A percentile compares a stretch with the other conserved stretches of the same genome.
Evolutionary conservation across 2,888 invertebrate species (phyloP).

Genomic region (Tholera decimalis): DNA sequence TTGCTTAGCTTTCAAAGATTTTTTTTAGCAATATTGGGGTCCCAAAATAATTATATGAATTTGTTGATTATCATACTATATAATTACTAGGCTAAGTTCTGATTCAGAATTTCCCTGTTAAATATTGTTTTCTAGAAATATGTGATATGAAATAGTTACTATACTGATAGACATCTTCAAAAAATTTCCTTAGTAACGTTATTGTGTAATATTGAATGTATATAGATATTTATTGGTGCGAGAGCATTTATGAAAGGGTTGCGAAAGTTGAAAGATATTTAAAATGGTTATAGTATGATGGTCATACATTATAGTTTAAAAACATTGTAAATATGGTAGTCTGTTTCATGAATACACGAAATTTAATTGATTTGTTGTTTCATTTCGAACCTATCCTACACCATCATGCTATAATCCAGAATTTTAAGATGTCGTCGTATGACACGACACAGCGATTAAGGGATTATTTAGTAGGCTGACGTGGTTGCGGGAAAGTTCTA

Average conservation of each 20-base stretch:
- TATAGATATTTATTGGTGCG: conserved; percentile 40
- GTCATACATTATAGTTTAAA: conserved; percentile 71
- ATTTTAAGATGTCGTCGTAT: too few species aligned
- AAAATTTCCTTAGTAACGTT: conserved; percentile 1
- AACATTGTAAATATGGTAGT: conserved; percentile 74
- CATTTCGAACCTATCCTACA: conserved; percentile 78
- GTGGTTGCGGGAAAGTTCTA: too few species aligned
- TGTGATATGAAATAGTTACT: neutral
- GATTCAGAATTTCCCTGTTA: neutral
- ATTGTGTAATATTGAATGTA: conserved; percentile 30
- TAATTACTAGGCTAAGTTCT: conserved; percentile 4
- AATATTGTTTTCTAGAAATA: neutral
- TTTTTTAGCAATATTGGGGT: neutral
- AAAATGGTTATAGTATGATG: conserved; percentile 88
- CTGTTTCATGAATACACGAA: conserved; percentile 80
- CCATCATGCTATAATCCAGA: conserved; percentile 87
- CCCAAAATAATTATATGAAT: neutral
- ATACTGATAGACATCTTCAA: neutral
- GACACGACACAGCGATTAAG: too few species aligned
- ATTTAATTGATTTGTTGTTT: conserved; percentile 81
- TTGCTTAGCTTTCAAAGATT: neutral
- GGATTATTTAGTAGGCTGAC: neutral
- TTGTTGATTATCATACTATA: neutral
- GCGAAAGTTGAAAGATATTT: conserved; percentile 37
- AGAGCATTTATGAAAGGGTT: conserved; percentile 45